Percentiles rank a stretch among this genome's conserved stretches.
These are phyloP conservation scores for Drosophila infuscata DNA, from an alignment of 2,888 invertebrate genomes.

Conservation along the genomic window DNA sequence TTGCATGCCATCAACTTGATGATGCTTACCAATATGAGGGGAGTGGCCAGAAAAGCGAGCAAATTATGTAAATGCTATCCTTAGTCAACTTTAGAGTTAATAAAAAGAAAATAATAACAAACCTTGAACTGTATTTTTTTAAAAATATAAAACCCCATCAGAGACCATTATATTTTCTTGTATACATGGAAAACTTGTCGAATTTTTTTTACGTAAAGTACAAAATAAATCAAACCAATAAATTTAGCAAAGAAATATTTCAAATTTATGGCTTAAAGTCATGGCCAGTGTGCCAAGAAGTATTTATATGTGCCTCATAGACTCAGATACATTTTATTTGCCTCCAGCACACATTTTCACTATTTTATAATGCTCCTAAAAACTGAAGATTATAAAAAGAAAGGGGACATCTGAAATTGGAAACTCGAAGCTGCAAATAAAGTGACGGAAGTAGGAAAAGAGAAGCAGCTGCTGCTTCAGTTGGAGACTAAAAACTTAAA, in stretches of 20 bases:
- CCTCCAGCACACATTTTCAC: too few relatives aligned
- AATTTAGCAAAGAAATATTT: background rate
- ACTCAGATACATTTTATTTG: background rate
- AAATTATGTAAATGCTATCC: background rate
- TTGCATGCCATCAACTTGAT: background rate
- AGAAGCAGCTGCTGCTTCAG: conserved; percentile 29
- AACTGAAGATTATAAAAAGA: background rate
- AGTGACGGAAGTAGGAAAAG: conserved; percentile 7
- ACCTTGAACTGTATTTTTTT: background rate
- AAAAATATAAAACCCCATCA: background rate
- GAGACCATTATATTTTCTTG: background rate
- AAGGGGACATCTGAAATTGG: conserved; percentile 9
- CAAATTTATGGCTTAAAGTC: background rate
- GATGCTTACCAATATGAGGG: background rate
- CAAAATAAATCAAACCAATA: too few relatives aligned
- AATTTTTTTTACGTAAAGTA: too few relatives aligned
- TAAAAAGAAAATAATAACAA: background rate
- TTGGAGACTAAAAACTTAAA: conserved; percentile 13
- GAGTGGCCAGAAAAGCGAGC: background rate
- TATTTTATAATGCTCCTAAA: background rate
- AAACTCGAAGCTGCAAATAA: conserved; percentile 10
- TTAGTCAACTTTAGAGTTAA: background rate
- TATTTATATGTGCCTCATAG: background rate
- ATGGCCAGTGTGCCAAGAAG: background rate
- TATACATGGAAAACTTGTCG: too few relatives aligned